Conservation (phyloP, 2,113 vertebrate species). For the Cyanistes caeruleus region DNA sequence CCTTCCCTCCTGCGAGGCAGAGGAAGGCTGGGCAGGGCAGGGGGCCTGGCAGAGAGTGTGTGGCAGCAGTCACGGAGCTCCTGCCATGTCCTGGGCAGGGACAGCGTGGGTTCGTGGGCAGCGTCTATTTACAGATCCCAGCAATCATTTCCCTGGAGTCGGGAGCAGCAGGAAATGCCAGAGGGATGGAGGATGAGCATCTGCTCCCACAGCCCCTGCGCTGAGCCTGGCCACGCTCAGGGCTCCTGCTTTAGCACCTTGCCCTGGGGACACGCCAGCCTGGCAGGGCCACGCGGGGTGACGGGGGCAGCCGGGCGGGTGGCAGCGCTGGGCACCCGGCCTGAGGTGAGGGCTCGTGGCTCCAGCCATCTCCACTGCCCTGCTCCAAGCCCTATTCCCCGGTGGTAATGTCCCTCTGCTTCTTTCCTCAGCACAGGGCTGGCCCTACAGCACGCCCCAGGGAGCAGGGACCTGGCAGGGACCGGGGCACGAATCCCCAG, state of each 20-base stretch:
- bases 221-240: background rate
- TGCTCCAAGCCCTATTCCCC: background rate
- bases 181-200: background rate
- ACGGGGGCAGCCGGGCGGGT: background rate
- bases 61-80: background rate
- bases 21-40: background rate
- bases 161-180: slow-evolving; percentile 23
- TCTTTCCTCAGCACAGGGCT: rapidly evolving
- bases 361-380: background rate
- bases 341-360: rapidly evolving
- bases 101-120: background rate
- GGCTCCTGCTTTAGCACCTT: background rate
- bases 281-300: background rate
- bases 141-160: slow-evolving; percentile 10
- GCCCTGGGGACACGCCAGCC: background rate
- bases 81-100: background rate
- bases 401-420: background rate
- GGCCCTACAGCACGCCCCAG: background rate
- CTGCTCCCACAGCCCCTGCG: background rate
- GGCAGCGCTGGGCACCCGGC: rapidly evolving
- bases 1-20: background rate
- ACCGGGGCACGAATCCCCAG: background rate
- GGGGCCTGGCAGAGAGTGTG: background rate
- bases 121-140: slow-evolving; percentile 35
- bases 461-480: background rate